Evolutionary conservation across 1,140 invertebrate genomes (phyloP), one percentile per base, ranked within the genome.

Genomic region (Eriocheir sinensis): DNA sequence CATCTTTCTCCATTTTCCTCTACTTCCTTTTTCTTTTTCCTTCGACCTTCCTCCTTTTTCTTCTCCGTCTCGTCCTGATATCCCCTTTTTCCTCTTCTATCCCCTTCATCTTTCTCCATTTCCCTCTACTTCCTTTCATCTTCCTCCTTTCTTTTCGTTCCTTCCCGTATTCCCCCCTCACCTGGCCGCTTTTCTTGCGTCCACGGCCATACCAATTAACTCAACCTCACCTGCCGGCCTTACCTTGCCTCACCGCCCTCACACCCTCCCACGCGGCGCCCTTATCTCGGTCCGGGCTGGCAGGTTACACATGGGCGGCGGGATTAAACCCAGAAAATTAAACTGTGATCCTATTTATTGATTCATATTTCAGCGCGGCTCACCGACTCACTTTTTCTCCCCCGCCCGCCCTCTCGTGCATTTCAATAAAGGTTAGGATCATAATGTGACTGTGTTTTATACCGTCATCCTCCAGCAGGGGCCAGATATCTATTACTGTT

Each of bases 401-500:
- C 9, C 48, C 88, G 44, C 88, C 30, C 72, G 60, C 53, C 0
- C 89, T 36, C 72, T 72, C 89, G 12, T 32, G 36, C 89, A 60
- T 36, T 44, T 90, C 48, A 90, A 90, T 90, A 90, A 90, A 90
- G 9, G 30, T 36, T 34, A 27, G 48, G 3, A 34, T 36, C 48
- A 72, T 90, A 90, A 90, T 90, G 53, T 44, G 36, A 17, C 32
- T 90, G 9, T 90, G 34, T 90, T 90, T 72, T 90, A 30, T 48
- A 34, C 53, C 41, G n/a, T 48, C 48, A 60, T 72, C 53, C 89
- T 90, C 89, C 32, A 17, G 36, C 89, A 60, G 89, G 85, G n/a
- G 89, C 89, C 21, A 90, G 38, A 72, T 90, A 90, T 90, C 41
- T 72, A 90, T 90, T 90, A 72, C 89, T 44, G 34, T 72, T 60